These are phyloP conservation scores for Cyclina sinensis DNA, from an alignment of 1,140 invertebrate genomes.

Conservation along the genomic window DNA sequence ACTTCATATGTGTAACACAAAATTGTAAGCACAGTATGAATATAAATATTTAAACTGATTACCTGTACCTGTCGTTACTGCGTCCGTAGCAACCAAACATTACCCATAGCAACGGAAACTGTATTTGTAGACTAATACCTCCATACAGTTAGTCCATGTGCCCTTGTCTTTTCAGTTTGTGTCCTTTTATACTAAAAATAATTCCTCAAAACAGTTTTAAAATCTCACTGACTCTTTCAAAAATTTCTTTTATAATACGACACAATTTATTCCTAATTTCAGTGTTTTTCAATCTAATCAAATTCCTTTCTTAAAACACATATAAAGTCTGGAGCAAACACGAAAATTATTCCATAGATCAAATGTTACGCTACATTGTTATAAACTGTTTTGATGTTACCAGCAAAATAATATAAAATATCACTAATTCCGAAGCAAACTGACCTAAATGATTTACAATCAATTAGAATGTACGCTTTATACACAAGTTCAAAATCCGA, in stretches of 20 bases:
- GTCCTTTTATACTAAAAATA: too few relatives aligned
- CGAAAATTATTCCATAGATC: background rate
- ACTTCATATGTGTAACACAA: too few relatives aligned
- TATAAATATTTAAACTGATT: too few relatives aligned
- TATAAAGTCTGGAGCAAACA: background rate
- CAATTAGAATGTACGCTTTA: background rate
- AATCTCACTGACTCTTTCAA: too few relatives aligned
- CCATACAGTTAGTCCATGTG: background rate
- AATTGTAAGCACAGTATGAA: too few relatives aligned
- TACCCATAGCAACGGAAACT: slow-evolving; percentile 34
- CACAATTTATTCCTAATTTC: too few relatives aligned
- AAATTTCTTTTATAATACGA: too few relatives aligned
- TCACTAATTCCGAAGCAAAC: background rate
- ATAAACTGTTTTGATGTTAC: slow-evolving; percentile 31
- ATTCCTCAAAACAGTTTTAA: too few relatives aligned
- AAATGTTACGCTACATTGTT: slow-evolving; percentile 16
- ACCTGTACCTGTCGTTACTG: slow-evolving; percentile 33
- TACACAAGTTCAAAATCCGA: background rate
- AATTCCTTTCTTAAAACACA: background rate
- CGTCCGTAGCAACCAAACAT: slow-evolving; percentile 51
- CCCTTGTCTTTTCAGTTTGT: background rate
- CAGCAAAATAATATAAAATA: background rate
- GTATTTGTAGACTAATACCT: background rate
- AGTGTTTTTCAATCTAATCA: too few relatives aligned
- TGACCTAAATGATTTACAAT: background rate